Evolutionary conservation across 2,888 invertebrate genomes (phyloP).

Genomic region (Philonicus albiceps): DNA sequence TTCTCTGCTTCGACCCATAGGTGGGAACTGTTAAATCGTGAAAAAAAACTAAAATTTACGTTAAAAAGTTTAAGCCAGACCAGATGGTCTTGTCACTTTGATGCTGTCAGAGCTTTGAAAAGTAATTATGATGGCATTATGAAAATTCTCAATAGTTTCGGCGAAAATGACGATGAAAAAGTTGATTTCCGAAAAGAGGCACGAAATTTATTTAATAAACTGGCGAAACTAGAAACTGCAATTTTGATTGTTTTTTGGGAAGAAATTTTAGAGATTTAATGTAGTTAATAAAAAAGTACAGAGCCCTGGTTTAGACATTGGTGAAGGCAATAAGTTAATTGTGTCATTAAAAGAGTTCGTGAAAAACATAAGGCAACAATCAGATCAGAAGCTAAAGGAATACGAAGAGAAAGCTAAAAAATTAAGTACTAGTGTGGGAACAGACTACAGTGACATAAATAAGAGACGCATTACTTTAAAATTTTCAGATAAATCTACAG

Average conservation of each 20-base stretch:
- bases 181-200: constrained; percentile 49
- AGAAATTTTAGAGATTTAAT: not conserved
- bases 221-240: constrained; percentile 45
- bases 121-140: not conserved
- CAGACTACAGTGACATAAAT: too few relatives aligned
- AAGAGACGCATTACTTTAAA: too few relatives aligned
- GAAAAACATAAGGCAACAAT: constrained; percentile 47
- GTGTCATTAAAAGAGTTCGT: constrained; percentile 44
- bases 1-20: not conserved
- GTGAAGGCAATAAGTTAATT: constrained; percentile 47
- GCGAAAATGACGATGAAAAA: constrained; percentile 46
- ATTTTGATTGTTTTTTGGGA: too few relatives aligned
- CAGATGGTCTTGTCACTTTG: constrained; percentile 34
- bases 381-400: constrained; percentile 12
- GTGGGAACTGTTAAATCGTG: not conserved
- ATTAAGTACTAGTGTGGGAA: too few relatives aligned
- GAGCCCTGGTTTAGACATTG: constrained; percentile 47
- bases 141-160: constrained; percentile 43
- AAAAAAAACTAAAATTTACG: constrained; percentile 41
- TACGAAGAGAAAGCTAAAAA: not conserved
- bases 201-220: constrained; percentile 49
- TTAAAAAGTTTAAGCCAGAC: constrained; percentile 49
- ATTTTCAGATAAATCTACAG: too few relatives aligned
- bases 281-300: constrained; percentile 49
- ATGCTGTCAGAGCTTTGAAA: constrained; percentile 23